Evolutionary conservation across 2,113 vertebrate species (phyloP).

Genomic region (Thomomys bottae): DNA sequence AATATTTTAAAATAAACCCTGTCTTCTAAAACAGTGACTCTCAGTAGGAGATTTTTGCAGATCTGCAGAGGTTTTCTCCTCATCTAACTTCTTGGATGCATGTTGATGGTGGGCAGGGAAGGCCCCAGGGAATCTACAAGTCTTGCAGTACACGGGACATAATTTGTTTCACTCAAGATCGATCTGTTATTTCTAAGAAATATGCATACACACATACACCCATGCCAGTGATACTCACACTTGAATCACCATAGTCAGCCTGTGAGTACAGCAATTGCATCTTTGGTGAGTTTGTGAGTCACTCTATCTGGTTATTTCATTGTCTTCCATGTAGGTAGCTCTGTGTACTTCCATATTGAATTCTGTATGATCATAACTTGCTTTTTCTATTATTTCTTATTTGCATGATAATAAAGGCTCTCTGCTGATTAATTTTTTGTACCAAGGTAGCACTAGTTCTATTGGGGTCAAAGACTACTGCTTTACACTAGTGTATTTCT

Average conservation of each 20-base stretch:
- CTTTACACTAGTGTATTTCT: background rate
- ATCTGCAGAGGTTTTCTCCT: background rate
- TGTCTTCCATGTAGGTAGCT: background rate
- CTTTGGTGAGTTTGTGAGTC: background rate
- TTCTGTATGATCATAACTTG: background rate
- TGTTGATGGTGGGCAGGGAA: background rate
- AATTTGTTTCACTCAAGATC: background rate
- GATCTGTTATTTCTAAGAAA: background rate
- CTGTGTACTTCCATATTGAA: background rate
- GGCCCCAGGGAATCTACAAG: background rate
- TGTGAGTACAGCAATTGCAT: background rate
- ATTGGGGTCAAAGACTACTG: background rate
- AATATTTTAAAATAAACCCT: background rate
- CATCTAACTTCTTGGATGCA: background rate
- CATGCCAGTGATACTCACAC: background rate
- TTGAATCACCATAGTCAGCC: background rate
- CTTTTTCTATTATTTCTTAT: slow-evolving; percentile 5
- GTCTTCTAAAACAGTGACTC: background rate
- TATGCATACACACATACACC: background rate
- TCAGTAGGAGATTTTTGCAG: background rate
- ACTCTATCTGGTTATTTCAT: background rate
- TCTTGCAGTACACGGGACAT: background rate
- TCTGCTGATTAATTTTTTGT: background rate
- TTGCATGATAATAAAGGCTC: background rate
- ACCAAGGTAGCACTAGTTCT: background rate